Conservation (phyloP, 2,888 invertebrate genomes). For the Exephanes ischioxanthus region DNA sequence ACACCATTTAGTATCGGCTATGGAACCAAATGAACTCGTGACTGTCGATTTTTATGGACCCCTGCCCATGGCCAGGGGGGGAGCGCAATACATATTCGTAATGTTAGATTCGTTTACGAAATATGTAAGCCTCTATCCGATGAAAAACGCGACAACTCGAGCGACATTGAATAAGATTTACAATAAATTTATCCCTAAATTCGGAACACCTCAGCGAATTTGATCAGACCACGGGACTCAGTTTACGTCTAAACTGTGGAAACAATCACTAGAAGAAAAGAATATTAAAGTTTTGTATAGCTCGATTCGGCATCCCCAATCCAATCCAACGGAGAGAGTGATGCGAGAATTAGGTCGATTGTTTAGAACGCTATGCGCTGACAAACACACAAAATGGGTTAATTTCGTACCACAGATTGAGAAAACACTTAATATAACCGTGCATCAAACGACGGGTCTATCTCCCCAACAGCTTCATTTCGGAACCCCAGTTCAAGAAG, state of each 20-base stretch:
- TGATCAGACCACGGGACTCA: constrained; percentile 35
- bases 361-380: constrained; percentile 16
- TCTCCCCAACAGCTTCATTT: constrained; percentile 13
- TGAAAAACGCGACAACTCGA: constrained; percentile 4
- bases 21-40: constrained; percentile 16
- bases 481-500: constrained; percentile 12
- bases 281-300: constrained; percentile 16
- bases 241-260: constrained; percentile 25
- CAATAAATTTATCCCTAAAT: constrained; percentile 22
- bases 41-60: constrained; percentile 44
- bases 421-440: constrained; percentile 15
- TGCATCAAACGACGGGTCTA: constrained; percentile 21
- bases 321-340: constrained; percentile 31
- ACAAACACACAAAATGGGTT: constrained; percentile 19
- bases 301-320: constrained; percentile 39
- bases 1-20: constrained; percentile 2
- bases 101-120: not conserved
- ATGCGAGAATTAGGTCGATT: constrained; percentile 31
- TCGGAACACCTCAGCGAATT: constrained; percentile 22
- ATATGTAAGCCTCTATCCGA: constrained; percentile 5
- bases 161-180: constrained; percentile 2
- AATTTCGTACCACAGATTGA: constrained; percentile 19
- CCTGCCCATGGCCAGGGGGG: constrained; percentile 10
- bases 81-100: constrained; percentile 17
- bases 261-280: not conserved